phyloP scores from a whole-genome alignment of 35 echinoderm and acorn worm genomes.

The Apostichopus japonicus region DNA sequence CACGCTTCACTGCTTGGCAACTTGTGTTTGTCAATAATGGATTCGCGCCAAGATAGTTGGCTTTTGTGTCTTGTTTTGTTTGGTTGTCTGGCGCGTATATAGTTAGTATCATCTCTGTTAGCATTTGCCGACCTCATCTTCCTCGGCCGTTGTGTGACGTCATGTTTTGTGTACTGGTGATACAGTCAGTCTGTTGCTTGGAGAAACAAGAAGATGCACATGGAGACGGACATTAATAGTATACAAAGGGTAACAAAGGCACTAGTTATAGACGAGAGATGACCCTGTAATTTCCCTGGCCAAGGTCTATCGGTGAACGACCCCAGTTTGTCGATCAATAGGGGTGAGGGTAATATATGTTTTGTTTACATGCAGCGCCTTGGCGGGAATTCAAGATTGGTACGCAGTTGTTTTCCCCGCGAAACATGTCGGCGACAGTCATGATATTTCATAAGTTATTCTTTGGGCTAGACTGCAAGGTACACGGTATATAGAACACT shows the following conservation, averaged over 20 bases:
- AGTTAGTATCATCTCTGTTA: not conserved
- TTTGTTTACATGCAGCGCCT: not conserved
- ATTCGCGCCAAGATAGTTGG: not conserved
- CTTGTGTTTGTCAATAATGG: not conserved
- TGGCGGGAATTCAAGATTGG: conserved; percentile 12
- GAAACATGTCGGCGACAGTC: too few species aligned
- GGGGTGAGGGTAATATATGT: not conserved
- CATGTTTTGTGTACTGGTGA: not conserved
- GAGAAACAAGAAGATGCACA: not conserved
- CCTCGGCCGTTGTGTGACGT: not conserved
- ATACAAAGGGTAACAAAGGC: not conserved
- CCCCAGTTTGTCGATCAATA: not conserved
- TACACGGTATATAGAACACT: too few species aligned
- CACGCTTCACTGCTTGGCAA: not conserved
- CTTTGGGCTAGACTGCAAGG: too few species aligned
- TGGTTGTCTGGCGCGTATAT: not conserved
- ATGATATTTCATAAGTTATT: not conserved
- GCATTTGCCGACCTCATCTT: not conserved
- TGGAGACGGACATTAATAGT: not conserved
- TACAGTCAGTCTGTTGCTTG: not conserved
- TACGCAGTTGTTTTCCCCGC: not conserved
- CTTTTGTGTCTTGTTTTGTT: not conserved
- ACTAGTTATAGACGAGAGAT: not conserved
- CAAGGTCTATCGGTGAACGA: conserved; percentile 33
- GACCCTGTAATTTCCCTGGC: not conserved